Percentiles rank a stretch among this genome's conserved stretches.
phyloP scores from a whole-genome alignment of 2,113 vertebrate genomes.

The Rhodinocichla rosea region DNA sequence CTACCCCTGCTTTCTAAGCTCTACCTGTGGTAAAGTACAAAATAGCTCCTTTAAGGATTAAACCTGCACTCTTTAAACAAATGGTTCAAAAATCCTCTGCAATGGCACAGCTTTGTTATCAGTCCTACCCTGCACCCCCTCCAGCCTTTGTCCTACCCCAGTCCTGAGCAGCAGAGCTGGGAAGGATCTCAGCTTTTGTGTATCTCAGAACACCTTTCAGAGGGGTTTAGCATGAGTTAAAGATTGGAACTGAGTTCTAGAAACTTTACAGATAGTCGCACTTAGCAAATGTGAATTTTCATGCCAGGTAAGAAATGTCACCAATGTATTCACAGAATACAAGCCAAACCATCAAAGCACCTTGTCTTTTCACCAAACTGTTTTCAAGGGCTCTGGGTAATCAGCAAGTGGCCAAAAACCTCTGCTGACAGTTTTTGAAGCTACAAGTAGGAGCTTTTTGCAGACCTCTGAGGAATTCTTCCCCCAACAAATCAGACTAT shows the following conservation, averaged over 20 bases:
- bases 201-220: neutral
- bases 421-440: neutral
- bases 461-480: neutral
- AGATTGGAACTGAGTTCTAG: neutral
- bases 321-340: accelerated
- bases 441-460: neutral
- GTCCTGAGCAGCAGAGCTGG: neutral
- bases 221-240: accelerated
- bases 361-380: neutral
- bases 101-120: accelerated
- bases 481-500: neutral
- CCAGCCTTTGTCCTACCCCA: neutral
- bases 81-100: neutral
- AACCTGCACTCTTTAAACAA: neutral
- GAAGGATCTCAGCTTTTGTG: neutral
- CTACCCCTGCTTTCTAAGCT: neutral
- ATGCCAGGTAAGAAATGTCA: neutral
- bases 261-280: neutral
- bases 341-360: neutral
- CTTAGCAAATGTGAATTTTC: neutral
- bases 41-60: neutral
- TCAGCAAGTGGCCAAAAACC: neutral
- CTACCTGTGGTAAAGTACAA: neutral
- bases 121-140: neutral
- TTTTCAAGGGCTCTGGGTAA: neutral